A percentile compares a stretch with the other conserved stretches of the same genome.
Evolutionary conservation across 2,797 vertebrate species (phyloP).

Genomic region (Trachops cirrhosus): DNA sequence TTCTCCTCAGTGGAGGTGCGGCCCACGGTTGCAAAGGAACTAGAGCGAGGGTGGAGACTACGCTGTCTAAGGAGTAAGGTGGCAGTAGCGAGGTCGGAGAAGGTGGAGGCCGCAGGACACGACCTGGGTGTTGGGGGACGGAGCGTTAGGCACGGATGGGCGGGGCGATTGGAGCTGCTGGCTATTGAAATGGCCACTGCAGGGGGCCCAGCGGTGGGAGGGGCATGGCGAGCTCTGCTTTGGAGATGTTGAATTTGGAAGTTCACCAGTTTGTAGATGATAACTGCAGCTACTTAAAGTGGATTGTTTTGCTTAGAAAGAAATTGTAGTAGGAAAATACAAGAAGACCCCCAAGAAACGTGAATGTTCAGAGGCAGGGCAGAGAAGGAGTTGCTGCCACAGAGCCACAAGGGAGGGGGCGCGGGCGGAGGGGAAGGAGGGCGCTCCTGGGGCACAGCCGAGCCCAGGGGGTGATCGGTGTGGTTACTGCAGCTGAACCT

Average conservation of each 20-base stretch:
- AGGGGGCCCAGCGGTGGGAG: too few species aligned
- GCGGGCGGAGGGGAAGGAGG: background rate
- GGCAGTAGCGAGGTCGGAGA: background rate
- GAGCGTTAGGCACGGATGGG: too few species aligned
- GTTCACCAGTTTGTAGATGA: background rate
- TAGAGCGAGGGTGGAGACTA: background rate
- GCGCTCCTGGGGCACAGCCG: fast-evolving
- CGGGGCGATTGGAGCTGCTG: background rate
- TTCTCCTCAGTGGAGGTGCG: background rate
- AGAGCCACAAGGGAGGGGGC: background rate
- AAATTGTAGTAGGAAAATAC: background rate
- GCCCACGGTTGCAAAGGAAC: background rate
- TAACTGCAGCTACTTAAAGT: background rate
- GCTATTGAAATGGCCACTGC: background rate
- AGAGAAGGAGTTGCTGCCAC: background rate
- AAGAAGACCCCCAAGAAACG: background rate
- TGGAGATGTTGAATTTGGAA: background rate
- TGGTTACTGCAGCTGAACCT: background rate
- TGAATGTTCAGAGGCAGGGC: background rate
- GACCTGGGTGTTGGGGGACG: fast-evolving
- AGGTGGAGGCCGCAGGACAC: background rate
- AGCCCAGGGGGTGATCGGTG: background rate
- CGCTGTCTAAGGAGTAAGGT: background rate
- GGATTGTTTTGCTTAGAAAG: background rate
- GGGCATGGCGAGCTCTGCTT: background rate